Evolutionary conservation across 2,888 invertebrate genomes (phyloP).

Genomic region (Epinotia bilunana): DNA sequence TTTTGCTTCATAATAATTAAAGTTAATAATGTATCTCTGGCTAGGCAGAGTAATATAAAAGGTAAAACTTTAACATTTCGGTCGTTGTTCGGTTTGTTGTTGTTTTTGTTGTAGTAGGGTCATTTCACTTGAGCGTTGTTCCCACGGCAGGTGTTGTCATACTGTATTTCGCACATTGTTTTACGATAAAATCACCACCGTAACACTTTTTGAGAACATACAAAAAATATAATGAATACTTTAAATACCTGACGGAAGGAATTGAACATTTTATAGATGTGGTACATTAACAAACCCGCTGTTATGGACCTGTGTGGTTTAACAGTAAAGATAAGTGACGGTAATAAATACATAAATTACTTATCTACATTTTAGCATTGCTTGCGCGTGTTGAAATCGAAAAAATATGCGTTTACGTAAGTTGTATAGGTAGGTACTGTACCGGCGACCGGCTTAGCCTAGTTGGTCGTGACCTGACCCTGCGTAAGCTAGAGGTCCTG

Average conservation of each 20-base stretch:
- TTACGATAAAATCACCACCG: constrained; percentile 31
- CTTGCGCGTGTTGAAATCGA: too few relatives aligned
- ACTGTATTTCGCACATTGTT: constrained; percentile 18
- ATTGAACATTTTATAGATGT: constrained; percentile 8
- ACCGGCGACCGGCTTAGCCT: too few relatives aligned
- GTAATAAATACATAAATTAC: not conserved
- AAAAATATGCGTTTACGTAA: too few relatives aligned
- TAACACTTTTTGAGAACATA: constrained; percentile 22
- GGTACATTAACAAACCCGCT: not conserved
- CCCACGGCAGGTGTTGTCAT: constrained; percentile 23
- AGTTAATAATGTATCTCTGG: too few relatives aligned
- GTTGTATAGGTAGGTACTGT: too few relatives aligned
- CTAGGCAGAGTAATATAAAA: too few relatives aligned
- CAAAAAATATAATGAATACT: constrained; percentile 7
- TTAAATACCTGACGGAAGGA: constrained; percentile 15
- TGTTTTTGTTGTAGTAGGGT: not conserved
- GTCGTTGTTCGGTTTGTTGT: too few relatives aligned
- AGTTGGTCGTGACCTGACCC: too few relatives aligned
- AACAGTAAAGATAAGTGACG: not conserved
- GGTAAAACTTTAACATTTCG: too few relatives aligned
- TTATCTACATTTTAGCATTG: not conserved
- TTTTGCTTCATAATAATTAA: too few relatives aligned
- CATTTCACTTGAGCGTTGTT: not conserved
- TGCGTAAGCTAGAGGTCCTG: too few relatives aligned
- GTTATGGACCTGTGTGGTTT: not conserved